Percentiles rank a stretch among this genome's conserved stretches.
Evolutionary conservation across 2,113 vertebrate species (phyloP).

Genomic region (Scolopax mira): DNA sequence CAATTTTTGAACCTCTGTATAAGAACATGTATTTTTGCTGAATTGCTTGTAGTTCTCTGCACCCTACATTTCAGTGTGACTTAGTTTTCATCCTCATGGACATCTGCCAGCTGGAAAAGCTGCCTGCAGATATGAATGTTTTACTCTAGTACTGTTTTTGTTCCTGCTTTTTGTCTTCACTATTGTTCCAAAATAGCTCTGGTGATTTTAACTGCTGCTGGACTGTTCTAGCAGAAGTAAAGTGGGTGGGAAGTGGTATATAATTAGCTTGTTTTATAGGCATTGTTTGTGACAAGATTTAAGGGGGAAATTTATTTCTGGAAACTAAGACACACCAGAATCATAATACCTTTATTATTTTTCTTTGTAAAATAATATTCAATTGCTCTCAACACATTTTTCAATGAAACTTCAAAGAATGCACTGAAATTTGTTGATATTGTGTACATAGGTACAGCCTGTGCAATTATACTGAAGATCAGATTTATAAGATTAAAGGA

Average conservation of each 20-base stretch:
- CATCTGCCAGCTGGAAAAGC: background rate
- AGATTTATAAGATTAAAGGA: background rate
- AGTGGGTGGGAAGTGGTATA: background rate
- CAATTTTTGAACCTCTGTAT: background rate
- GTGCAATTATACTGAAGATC: background rate
- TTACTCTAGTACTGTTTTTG: background rate
- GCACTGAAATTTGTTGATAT: background rate
- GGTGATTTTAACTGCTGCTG: background rate
- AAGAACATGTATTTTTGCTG: background rate
- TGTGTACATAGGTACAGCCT: background rate
- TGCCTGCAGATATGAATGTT: background rate
- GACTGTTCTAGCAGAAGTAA: background rate
- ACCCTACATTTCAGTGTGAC: background rate
- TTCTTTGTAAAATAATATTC: background rate
- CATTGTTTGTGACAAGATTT: background rate
- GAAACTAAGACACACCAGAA: background rate
- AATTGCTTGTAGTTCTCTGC: background rate
- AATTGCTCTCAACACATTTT: background rate
- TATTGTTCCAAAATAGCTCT: background rate
- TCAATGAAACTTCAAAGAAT: background rate
- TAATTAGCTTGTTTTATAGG: background rate
- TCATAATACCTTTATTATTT: background rate
- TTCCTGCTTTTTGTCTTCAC: background rate
- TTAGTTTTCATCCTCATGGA: background rate
- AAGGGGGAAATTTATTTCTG: background rate